phyloP scores from a whole-genome alignment of 2,888 invertebrate species.

The Gymnoscelis rufifasciata region DNA sequence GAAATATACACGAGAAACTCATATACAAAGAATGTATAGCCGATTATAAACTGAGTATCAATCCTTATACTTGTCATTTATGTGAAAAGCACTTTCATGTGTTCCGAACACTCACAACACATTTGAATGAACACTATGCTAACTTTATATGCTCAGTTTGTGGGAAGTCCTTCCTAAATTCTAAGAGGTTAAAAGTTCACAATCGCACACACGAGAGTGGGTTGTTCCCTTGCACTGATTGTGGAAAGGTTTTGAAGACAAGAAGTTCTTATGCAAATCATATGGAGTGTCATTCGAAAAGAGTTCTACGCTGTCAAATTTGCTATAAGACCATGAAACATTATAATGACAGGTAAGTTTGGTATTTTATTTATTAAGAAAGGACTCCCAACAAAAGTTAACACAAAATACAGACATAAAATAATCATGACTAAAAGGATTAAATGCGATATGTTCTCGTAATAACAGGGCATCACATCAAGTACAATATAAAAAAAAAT shows the following conservation, averaged over 20 bases:
- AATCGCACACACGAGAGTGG: constrained; percentile 70
- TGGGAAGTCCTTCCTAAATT: constrained; percentile 71
- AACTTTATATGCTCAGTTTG: constrained; percentile 73
- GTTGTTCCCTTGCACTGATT: constrained; percentile 50
- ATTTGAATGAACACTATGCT: constrained; percentile 72
- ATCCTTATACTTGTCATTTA: constrained; percentile 58
- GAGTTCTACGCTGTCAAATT: constrained; percentile 59
- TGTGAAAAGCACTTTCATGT: constrained; percentile 59
- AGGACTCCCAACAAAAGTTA: neutral
- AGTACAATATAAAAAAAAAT: no score
- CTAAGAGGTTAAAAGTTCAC: constrained; percentile 69
- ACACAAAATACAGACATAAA: neutral
- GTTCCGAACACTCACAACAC: constrained; percentile 60
- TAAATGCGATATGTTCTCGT: no score
- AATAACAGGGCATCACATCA: no score
- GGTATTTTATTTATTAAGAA: neutral
- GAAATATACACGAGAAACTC: constrained; percentile 44
- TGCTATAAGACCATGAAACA: constrained; percentile 66
- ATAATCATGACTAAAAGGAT: no score
- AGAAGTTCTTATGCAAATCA: constrained; percentile 59
- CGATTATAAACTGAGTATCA: constrained; percentile 57
- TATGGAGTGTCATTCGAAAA: constrained; percentile 60
- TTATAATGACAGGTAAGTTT: constrained; percentile 50
- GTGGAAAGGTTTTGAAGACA: constrained; percentile 59
- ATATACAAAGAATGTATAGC: constrained; percentile 65